Evolutionary conservation across 1,140 invertebrate genomes (phyloP), one percentile per base, ranked within the genome.

Genomic region (Calosoma granatense): DNA sequence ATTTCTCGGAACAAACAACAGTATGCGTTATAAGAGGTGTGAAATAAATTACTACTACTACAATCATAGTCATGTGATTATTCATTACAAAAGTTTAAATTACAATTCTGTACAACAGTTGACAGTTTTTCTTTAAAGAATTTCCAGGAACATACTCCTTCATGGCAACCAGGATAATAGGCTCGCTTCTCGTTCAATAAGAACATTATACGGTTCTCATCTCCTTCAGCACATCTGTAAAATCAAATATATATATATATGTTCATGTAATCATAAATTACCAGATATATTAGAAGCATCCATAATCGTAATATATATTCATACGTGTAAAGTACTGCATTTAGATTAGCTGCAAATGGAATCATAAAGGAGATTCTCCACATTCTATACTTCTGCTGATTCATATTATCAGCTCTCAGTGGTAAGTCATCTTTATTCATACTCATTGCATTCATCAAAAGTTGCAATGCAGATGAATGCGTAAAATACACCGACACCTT

Each of bases 111-210:
- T 4, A 12, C 22, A 1, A 22, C 14, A 12, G 12, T 21, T 14
- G 14, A 12, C 12, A 53, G 17, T 22, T 12, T 20, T 2, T 17
- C 12, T 22, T 53, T 9, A 2, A 53, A 9, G 12, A 22, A 15
- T 22, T 53, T 19, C 51, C 51, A 53, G 22, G 20, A 20, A 53
- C 51, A 53, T 22, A 22, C 12, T 22, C 51, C 51, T 14, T n/a
- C 41, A 23, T 9, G 22, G 20, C 51, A 53, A 1, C 20, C 51
- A 14, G 51, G 20, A 53, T 14, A 22, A n/a, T 53, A 4, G 20
- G 14, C 14, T 2, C 12, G 22, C 23, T 53, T 53, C 23, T 53
- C 51, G 21, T 53, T 53, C 23, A 53, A 53, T 14, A 21, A 53
- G 20, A 53, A 53, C 21, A 14, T 21, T 23, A 53, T 22, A 15